These are phyloP conservation scores for Pammene fasciana DNA, from an alignment of 2,888 invertebrate genomes.

Conservation along the genomic window DNA sequence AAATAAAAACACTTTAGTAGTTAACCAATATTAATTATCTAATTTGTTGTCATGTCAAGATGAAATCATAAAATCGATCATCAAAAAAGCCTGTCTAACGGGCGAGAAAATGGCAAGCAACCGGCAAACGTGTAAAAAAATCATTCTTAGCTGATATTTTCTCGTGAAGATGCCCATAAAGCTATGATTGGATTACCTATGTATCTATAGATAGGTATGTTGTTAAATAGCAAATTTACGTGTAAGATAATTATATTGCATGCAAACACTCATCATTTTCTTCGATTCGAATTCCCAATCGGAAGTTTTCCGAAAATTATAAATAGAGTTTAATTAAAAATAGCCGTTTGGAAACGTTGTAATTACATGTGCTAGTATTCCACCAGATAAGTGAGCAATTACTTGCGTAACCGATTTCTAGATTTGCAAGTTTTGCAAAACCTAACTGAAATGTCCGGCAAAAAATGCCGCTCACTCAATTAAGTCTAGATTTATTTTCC, in stretches of 20 bases:
- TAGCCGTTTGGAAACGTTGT: neutral
- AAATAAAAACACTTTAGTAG: too few species aligned
- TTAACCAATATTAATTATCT: too few species aligned
- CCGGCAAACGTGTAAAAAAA: too few species aligned
- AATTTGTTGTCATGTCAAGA: too few species aligned
- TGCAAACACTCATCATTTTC: conserved; percentile 4
- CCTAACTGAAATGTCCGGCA: conserved; percentile 27
- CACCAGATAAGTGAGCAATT: conserved; percentile 18
- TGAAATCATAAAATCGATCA: too few species aligned
- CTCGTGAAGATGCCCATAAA: too few species aligned
- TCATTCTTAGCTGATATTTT: too few species aligned
- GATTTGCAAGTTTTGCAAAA: conserved; percentile 30
- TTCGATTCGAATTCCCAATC: conserved; percentile 1
- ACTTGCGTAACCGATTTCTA: conserved; percentile 30
- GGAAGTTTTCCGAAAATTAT: conserved; percentile 18
- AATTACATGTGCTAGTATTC: conserved; percentile 10
- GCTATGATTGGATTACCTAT: too few species aligned
- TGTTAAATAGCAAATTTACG: neutral
- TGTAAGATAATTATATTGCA: neutral
- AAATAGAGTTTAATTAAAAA: neutral
- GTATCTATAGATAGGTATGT: neutral
- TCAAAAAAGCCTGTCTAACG: too few species aligned
- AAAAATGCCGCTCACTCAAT: conserved; percentile 30
- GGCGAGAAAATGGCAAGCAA: too few species aligned
- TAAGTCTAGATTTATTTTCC: conserved; percentile 35